Evolutionary conservation across 2,113 vertebrate species (phyloP), one percentile per base, ranked within the genome.

Genomic region (Carollia perspicillata): DNA sequence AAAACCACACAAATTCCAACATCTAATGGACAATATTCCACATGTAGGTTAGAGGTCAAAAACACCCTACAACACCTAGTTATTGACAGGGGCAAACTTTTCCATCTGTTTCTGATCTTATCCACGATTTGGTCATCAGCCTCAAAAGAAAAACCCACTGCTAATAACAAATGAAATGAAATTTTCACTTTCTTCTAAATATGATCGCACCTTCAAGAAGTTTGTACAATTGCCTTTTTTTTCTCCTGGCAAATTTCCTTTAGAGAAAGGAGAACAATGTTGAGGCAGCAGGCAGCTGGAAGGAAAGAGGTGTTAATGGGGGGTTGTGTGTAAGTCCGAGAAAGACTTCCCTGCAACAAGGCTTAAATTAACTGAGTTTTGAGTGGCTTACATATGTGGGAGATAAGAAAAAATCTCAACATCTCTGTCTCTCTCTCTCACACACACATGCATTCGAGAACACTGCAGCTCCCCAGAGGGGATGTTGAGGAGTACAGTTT

Each of bases 51-150:
- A 90, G 80, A 95, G 65, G 87, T 96, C 78, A 87, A 92, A 95
- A 97, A 37, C 80, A 58, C 47, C 53, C 75, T 49, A 55, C 33
- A 72, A 71, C 53, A 40, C 40, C 5, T 53, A 58, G 94, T 97
- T 92, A 88, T 66, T 81, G 96, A 95, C 84, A 63, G 53, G 44
- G 53, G 30, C 47, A 95, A 83, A 68, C 89, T 85, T 94, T 88
- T 90, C 74, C 84, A 87, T 79, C 92, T 94, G 80, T 93, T 95
- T 92, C 92, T 89, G 89, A 89, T 96, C 84, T 65, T 92, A 93
- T 42, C 75, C 75, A 88, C 44, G 35, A 93, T 22, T 30, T 78
- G 84, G 87, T 55, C 94, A 95, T 74, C 84, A 14, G 33, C 53
- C 84, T 92, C 80, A 84, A 90, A 92, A 95, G 60, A 93, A 95